These are phyloP conservation scores for Xestia c-nigrum DNA, from an alignment of 2,888 invertebrate species.

Conservation along the genomic window DNA sequence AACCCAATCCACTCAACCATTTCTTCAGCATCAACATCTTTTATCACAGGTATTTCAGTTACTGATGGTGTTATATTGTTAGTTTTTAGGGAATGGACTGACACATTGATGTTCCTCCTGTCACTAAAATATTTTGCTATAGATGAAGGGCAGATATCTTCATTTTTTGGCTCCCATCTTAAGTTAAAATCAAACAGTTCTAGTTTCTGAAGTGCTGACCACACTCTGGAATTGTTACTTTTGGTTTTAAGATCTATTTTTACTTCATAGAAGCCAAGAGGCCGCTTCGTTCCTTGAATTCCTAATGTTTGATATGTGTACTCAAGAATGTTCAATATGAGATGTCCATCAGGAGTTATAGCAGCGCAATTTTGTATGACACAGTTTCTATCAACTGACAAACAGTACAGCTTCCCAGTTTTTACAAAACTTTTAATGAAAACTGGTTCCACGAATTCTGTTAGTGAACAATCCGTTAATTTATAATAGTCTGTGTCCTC, in stretches of 20 bases:
- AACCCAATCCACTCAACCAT: constrained; percentile 87
- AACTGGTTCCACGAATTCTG: constrained; percentile 77
- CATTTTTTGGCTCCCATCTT: constrained; percentile 80
- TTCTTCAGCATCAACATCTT: constrained; percentile 79
- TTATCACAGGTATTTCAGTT: constrained; percentile 77
- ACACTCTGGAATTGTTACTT: constrained; percentile 73
- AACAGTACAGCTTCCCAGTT: constrained; percentile 80
- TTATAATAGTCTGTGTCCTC: constrained; percentile 84
- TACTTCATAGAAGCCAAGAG: constrained; percentile 80
- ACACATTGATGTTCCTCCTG: constrained; percentile 72
- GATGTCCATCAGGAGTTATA: constrained; percentile 81
- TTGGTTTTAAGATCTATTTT: constrained; percentile 79
- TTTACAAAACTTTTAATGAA: constrained; percentile 84
- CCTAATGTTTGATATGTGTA: constrained; percentile 84
- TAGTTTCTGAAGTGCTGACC: constrained; percentile 74
- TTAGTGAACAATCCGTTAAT: constrained; percentile 75
- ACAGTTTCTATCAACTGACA: constrained; percentile 79
- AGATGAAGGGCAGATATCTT: constrained; percentile 84
- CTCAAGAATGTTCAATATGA: constrained; percentile 80
- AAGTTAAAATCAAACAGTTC: constrained; percentile 78
- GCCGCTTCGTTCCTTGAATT: constrained; percentile 81
- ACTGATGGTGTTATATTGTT: constrained; percentile 75
- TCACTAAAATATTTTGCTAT: constrained; percentile 85
- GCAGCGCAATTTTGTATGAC: constrained; percentile 82
- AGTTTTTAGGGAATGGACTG: constrained; percentile 69